Conservation (phyloP, 2,113 vertebrate genomes). For the Barnardius zonarius region DNA sequence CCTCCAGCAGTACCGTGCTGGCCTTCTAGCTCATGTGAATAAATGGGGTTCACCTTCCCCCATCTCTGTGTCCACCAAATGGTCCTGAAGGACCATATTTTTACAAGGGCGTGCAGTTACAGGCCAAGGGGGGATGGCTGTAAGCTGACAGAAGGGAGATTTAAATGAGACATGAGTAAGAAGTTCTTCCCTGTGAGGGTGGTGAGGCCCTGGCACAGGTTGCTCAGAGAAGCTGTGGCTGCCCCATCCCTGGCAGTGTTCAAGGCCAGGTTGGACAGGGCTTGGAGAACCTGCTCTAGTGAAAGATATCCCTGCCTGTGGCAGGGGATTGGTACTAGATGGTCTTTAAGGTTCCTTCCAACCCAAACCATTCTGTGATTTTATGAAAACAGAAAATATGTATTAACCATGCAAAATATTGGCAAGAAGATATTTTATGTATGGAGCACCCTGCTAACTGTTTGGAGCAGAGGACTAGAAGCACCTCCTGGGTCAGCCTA, state of each 20-base stretch:
- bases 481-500: neutral
- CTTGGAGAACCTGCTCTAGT: neutral
- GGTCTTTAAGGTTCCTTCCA: neutral
- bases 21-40: neutral
- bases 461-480: neutral
- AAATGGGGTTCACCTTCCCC: neutral
- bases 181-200: neutral
- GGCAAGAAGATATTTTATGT: neutral
- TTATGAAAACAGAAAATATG: neutral
- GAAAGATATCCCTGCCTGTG: neutral
- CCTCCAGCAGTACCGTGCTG: accelerated
- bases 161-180: neutral
- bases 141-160: neutral
- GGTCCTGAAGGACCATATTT: neutral
- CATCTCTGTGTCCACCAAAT: neutral
- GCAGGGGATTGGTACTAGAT: neutral
- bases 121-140: neutral
- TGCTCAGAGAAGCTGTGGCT: neutral
- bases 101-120: neutral
- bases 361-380: neutral
- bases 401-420: neutral
- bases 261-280: no score
- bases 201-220: neutral
- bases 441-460: neutral
- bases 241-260: neutral